A percentile compares a stretch with the other conserved stretches of the same genome.
Evolutionary conservation across 37 sponge, comb jelly and placozoan species (phyloP).

Genomic region (Crambe crambe): DNA sequence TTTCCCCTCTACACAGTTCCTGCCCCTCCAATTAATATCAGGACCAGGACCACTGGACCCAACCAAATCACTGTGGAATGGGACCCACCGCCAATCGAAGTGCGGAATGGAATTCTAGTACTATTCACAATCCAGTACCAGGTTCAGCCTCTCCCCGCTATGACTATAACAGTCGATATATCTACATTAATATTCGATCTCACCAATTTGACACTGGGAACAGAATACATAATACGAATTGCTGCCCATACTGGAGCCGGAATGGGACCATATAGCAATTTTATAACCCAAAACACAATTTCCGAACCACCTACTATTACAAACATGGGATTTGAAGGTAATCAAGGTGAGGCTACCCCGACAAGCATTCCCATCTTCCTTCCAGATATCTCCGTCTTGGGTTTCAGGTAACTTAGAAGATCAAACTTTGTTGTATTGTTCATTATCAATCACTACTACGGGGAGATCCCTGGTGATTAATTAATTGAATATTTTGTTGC

Average conservation of each 20-base stretch:
- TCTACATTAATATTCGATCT: neutral
- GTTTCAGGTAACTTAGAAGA: neutral
- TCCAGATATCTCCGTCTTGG: neutral
- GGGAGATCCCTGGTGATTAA: no score
- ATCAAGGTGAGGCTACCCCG: neutral
- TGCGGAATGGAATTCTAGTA: slow-evolving; percentile 26
- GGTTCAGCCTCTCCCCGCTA: neutral
- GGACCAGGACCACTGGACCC: neutral
- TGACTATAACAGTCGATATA: neutral
- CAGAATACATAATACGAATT: neutral
- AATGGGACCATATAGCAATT: slow-evolving; percentile 6
- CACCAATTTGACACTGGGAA: neutral
- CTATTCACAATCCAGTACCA: slow-evolving; percentile 9
- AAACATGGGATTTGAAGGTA: neutral
- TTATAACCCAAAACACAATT: slow-evolving; percentile 11
- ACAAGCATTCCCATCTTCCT: slow-evolving; percentile 26
- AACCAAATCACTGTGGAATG: slow-evolving; percentile 15
- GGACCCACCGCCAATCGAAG: neutral
- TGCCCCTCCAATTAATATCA: slow-evolving; percentile 2
- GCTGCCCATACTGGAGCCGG: slow-evolving; percentile 14
- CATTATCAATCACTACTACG: no score
- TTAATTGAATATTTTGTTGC: neutral
- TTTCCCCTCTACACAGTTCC: slow-evolving; percentile 9
- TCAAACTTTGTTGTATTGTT: no score
- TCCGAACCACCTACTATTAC: neutral